Conservation (phyloP, 2,888 invertebrate species). For the Phyllotreta striolata region DNA sequence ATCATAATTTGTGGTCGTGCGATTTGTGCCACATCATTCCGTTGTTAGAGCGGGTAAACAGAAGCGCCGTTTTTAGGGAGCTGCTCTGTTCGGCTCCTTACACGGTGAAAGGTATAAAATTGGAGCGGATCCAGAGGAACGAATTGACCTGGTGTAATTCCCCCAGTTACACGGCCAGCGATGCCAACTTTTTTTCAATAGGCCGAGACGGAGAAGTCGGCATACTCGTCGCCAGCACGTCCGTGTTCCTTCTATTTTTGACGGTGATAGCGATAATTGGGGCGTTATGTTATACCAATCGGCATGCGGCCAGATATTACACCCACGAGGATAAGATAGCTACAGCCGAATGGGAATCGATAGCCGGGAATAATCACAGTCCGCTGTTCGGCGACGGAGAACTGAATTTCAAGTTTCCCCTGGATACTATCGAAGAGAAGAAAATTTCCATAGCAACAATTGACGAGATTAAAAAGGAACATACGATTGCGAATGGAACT, state of each 20-base stretch:
- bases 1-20: conserved; percentile 74
- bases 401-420: conserved; percentile 68
- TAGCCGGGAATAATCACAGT: conserved; percentile 61
- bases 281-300: conserved; percentile 72
- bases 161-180: conserved; percentile 65
- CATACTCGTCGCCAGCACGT: conserved; percentile 65
- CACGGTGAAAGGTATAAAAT: conserved; percentile 64
- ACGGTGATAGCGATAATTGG: conserved; percentile 61
- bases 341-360: conserved; percentile 58
- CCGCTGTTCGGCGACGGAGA: conserved; percentile 63
- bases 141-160: conserved; percentile 65
- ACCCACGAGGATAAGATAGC: conserved; percentile 76
- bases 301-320: conserved; percentile 80
- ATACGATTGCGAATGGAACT: conserved; percentile 54
- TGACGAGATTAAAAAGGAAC: conserved; percentile 60
- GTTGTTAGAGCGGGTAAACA: conserved; percentile 67
- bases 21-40: conserved; percentile 69
- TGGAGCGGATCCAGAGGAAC: conserved; percentile 58
- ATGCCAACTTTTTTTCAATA: conserved; percentile 59
- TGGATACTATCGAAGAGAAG: conserved; percentile 55
- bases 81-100: conserved; percentile 69
- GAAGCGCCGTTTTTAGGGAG: conserved; percentile 64
- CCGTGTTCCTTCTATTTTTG: conserved; percentile 65
- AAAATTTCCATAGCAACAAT: conserved; percentile 61
- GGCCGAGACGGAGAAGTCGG: conserved; percentile 66